Conservation (phyloP, 2,797 vertebrate species). For the Hippopotamyrus pictus region DNA sequence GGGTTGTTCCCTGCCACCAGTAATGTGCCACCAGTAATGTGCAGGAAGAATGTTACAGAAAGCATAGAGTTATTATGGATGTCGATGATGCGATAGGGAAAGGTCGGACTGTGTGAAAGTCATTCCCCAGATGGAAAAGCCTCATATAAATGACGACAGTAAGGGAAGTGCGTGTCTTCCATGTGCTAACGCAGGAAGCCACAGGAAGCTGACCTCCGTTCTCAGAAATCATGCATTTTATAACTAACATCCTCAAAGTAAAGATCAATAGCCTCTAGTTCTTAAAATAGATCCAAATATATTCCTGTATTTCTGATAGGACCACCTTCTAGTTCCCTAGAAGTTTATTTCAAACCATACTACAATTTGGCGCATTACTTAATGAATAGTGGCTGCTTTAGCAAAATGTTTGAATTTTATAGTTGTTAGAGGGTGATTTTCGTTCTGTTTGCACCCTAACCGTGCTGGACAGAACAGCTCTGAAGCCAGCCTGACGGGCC, state of each 20-base stretch:
- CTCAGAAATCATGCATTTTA: slow-evolving; percentile 1
- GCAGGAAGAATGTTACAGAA: not conserved
- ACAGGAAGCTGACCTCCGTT: not conserved
- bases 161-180: not conserved
- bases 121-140: not conserved
- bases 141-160: not conserved
- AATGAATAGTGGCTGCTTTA: not conserved
- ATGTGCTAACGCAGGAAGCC: not conserved
- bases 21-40: not conserved
- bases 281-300: not conserved
- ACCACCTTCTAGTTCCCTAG: not conserved
- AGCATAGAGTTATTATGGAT: not conserved
- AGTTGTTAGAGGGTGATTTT: not conserved
- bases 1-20: not conserved
- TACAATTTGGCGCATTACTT: not conserved
- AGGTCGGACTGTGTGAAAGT: not conserved
- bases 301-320: not conserved
- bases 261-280: not conserved
- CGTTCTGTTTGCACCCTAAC: not conserved
- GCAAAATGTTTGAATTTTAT: not conserved
- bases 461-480: not conserved
- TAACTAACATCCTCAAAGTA: not conserved
- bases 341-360: not conserved
- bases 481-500: not conserved
- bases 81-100: not conserved